Percentiles rank a stretch among this genome's conserved stretches.
Evolutionary conservation across 2,113 vertebrate species (phyloP).

Genomic region (Microtus richardsoni): DNA sequence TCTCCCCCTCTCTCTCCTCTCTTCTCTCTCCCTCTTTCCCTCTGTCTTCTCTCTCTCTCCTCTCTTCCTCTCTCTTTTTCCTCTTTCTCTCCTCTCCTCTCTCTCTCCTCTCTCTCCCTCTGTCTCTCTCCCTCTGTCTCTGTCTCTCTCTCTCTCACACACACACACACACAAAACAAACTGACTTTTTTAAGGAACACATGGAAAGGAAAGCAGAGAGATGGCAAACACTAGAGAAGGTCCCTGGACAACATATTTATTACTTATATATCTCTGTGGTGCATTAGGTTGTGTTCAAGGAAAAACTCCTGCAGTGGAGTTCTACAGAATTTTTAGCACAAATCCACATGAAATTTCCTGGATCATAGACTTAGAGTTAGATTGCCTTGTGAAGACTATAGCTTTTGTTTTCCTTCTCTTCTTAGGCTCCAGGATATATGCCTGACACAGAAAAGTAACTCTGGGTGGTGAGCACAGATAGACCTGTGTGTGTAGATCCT

Average conservation of each 20-base stretch:
- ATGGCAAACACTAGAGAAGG: not conserved
- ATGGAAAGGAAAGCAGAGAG: not conserved
- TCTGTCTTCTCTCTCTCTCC: no score
- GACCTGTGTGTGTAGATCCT: not conserved
- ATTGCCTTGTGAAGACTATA: not conserved
- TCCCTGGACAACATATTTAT: not conserved
- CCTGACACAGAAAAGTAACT: not conserved
- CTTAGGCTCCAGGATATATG: no score
- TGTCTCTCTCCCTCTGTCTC: no score
- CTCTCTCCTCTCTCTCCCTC: no score
- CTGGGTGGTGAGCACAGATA: not conserved
- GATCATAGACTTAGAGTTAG: not conserved
- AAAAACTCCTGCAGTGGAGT: not conserved
- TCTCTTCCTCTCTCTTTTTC: no score
- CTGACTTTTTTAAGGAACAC: constrained; percentile 32
- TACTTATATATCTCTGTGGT: not conserved
- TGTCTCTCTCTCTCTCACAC: no score
- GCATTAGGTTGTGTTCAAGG: not conserved
- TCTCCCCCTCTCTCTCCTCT: not conserved
- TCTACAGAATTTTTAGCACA: not conserved
- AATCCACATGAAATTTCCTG: constrained; percentile 29
- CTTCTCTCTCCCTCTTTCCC: no score
- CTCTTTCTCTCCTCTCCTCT: no score
- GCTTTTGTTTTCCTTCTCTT: not conserved
- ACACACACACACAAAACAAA: not conserved